phyloP scores from a whole-genome alignment of 2,797 vertebrate genomes.

The Cynopterus sphinx region DNA sequence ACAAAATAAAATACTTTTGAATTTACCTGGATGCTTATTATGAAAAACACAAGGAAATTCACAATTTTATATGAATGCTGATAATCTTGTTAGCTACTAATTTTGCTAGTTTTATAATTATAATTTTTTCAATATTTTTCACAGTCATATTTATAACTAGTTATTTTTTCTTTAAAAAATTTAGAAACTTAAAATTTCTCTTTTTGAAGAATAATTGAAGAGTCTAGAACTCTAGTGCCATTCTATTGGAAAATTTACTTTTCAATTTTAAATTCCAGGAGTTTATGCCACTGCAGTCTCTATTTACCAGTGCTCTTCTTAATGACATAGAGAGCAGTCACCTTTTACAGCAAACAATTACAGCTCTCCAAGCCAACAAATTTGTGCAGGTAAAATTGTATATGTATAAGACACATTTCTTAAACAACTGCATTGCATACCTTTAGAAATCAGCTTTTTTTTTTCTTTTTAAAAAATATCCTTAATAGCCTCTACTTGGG shows the following conservation, averaged over 20 bases:
- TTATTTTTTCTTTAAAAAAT: neutral
- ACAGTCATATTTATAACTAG: conserved; percentile 1
- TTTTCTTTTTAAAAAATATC: conserved; percentile 14
- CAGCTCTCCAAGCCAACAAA: conserved; percentile 95
- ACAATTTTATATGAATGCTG: neutral
- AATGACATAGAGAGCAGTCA: conserved; percentile 95
- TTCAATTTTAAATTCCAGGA: conserved; percentile 86
- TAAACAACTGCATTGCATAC: neutral
- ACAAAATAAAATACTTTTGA: conserved; percentile 24
- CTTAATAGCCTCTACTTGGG: conserved; percentile 92
- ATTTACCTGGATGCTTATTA: neutral
- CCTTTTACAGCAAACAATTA: conserved; percentile 92
- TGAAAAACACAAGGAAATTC: neutral
- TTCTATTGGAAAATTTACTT: conserved; percentile 47
- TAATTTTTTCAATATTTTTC: conserved; percentile 42
- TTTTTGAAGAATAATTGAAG: neutral
- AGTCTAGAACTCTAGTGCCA: neutral
- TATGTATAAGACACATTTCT: neutral
- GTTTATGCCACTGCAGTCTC: conserved; percentile 96
- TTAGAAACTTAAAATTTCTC: conserved; percentile 12
- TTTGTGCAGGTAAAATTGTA: conserved; percentile 92
- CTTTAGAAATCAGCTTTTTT: conserved; percentile 42
- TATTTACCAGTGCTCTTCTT: conserved; percentile 93
- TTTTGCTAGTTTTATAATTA: conserved; percentile 50
- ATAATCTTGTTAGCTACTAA: conserved; percentile 14